Conservation (phyloP, 1,140 invertebrate genomes). For the Drosophila albomicans region DNA sequence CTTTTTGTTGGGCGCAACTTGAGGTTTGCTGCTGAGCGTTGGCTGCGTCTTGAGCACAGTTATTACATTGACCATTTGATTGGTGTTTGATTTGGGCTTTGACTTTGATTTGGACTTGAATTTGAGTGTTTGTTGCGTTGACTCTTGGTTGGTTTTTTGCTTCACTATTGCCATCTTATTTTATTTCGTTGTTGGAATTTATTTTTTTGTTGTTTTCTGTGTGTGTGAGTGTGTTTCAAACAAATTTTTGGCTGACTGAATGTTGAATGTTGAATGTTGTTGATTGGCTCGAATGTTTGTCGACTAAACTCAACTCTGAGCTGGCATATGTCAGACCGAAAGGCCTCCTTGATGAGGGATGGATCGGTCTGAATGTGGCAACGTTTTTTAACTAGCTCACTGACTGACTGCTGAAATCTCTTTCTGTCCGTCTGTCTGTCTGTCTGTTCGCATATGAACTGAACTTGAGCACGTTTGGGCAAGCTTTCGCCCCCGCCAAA, state of each 20-base stretch:
- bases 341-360: constrained; percentile 8
- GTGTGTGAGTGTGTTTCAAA: neutral
- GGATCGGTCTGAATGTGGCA: neutral
- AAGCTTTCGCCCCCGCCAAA: neutral
- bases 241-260: constrained; percentile 30
- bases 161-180: constrained; percentile 28
- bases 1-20: too few relatives aligned
- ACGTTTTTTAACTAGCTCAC: neutral
- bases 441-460: constrained; percentile 22
- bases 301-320: neutral
- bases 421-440: neutral
- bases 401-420: neutral
- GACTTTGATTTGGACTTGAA: neutral
- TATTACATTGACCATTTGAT: constrained; percentile 3
- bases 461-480: constrained; percentile 61
- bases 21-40: neutral
- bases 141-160: constrained; percentile 1
- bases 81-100: neutral
- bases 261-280: constrained; percentile 10
- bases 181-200: neutral
- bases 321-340: neutral
- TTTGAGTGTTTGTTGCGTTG: neutral
- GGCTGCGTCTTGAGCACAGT: neutral
- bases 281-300: constrained; percentile 9
- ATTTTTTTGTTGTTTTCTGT: too few relatives aligned